Evolutionary conservation across 1,140 invertebrate species (phyloP), one percentile per base, ranked within the genome.

Genomic region (Megalopta genalis): DNA sequence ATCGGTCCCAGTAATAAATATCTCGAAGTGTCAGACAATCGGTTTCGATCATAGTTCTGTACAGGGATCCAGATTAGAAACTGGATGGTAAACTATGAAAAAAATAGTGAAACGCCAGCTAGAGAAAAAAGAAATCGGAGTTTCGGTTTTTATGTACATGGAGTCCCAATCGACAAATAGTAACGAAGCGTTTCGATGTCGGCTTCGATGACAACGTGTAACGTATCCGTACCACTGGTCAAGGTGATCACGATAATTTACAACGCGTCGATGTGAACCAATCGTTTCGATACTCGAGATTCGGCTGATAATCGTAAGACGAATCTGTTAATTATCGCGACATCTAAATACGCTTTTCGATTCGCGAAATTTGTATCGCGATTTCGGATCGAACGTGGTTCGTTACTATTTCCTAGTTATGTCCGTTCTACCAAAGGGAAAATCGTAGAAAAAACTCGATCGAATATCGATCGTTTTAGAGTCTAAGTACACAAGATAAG

Each of bases 381-480:
- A 18, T 0, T 52, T 1, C 10, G 10, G 5, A 72, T 27, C 16
- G 14, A 60, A n/a, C 32, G 12, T 16, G 37, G 18, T 70, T 77
- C 67, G 75, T 77, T 77, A 70, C 75, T 70, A 77, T 77, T 77
- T 62, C 2, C n/a, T 9, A 23, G 10, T 39, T 65, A 12, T 37
- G 2, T 57, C 21, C 12, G 25, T 5, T 16, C 14, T 0, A 60
- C 1, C 46, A 16, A 27, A 14, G 16, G 46, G 27, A 39, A 66
- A n/a, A 27, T 63, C 23, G 18, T 16, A 12, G 21, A 27, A 73
- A 32, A 23, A 32, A 25, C 49, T 46, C 39, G 21, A 60, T 23
- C 21, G 9, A 32, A 16, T 14, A 18, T 39, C 12, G 14, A 76
- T 46, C 52, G 16, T 5, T 59, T 60, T 9, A 21, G 23, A 37